These are phyloP conservation scores for Branchellion lobata DNA, from an alignment of 2,888 invertebrate genomes.

Conservation along the genomic window DNA sequence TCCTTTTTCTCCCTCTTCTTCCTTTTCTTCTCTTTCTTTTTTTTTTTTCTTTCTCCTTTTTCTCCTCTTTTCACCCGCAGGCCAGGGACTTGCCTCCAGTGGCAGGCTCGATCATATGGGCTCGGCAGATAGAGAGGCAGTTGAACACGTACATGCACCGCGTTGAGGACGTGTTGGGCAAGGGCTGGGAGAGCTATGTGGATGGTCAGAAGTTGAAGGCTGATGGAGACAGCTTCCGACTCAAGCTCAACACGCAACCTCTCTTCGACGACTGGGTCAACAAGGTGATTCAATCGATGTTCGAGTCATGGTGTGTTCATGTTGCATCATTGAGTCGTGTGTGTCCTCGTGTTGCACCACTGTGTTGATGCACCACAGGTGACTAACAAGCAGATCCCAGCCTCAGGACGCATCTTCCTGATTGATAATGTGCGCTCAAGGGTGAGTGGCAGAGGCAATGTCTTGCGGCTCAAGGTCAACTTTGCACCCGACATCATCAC, in stretches of 20 bases:
- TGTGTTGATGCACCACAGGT: conserved; percentile 62
- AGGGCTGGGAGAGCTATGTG: conserved; percentile 98
- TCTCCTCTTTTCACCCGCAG: neutral
- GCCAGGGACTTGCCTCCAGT: conserved; percentile 87
- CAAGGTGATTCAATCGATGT: conserved; percentile 66
- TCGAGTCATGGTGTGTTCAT: neutral
- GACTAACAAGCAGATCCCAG: conserved; percentile 88
- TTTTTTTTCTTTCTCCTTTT: neutral
- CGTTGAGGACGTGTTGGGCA: conserved; percentile 96
- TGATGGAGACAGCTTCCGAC: conserved; percentile 94
- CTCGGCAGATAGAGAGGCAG: conserved; percentile 92
- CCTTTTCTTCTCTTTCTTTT: neutral
- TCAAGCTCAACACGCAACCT: conserved; percentile 83
- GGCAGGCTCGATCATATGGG: conserved; percentile 98
- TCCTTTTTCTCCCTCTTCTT: neutral
- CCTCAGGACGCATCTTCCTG: conserved; percentile 88
- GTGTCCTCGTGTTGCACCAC: neutral
- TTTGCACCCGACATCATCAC: conserved; percentile 97
- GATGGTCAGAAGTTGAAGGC: conserved; percentile 93
- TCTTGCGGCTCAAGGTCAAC: conserved; percentile 80
- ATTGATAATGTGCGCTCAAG: conserved; percentile 70
- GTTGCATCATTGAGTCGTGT: neutral
- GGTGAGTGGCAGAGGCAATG: conserved; percentile 65
- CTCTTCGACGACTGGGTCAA: conserved; percentile 96
- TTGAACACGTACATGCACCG: conserved; percentile 90